Percentiles rank a stretch among this genome's conserved stretches.
Evolutionary conservation across 2,113 vertebrate species (phyloP).

Genomic region (Epinephelus fuscoguttatus): DNA sequence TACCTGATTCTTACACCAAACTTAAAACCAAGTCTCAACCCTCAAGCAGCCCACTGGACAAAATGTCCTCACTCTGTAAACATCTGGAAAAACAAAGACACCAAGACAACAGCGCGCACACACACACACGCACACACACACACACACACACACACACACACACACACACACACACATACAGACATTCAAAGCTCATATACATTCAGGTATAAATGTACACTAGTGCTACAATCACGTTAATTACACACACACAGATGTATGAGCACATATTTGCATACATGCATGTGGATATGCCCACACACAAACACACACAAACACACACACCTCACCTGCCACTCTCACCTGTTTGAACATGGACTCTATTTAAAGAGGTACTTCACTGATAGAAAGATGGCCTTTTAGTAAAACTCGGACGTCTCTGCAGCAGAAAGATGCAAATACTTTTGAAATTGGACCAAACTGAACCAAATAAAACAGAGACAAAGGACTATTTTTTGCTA

Average conservation of each 20-base stretch:
- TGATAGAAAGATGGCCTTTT: too few species aligned
- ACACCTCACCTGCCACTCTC: background rate
- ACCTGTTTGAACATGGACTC: too few species aligned
- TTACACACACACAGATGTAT: conserved; percentile 21
- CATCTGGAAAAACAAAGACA: background rate
- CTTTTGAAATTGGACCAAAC: too few species aligned
- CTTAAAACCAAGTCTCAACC: background rate
- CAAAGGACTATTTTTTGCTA: too few species aligned
- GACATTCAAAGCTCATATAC: background rate
- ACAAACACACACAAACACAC: conserved; percentile 3
- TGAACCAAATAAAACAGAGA: too few species aligned
- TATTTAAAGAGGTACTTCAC: too few species aligned
- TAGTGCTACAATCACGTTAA: background rate
- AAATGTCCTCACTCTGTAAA: too few species aligned
- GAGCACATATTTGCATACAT: conserved; percentile 48
- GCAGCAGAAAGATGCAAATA: too few species aligned
- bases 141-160: conserved; percentile 6
- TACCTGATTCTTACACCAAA: background rate
- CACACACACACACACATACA: conserved; percentile 1
- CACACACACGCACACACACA: too few species aligned
- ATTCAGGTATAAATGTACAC: background rate
- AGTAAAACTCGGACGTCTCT: too few species aligned
- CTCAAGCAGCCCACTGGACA: background rate
- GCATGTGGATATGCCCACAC: conserved; percentile 40
- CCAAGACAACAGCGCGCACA: background rate